These are phyloP conservation scores for Anguilla obscura DNA, from an alignment of 2,797 vertebrate genomes.

Conservation along the genomic window DNA sequence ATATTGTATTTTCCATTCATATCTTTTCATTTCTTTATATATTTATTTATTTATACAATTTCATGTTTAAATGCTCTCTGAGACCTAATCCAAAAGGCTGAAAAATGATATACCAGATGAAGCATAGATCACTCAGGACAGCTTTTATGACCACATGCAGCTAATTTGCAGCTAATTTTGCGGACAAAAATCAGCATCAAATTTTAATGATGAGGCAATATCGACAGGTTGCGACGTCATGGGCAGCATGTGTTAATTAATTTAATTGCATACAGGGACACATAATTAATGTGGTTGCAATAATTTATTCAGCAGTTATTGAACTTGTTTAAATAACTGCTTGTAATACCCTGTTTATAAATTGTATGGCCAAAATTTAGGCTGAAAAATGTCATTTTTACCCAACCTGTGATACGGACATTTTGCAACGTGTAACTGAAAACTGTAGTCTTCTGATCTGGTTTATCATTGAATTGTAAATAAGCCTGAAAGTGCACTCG, in stretches of 20 bases:
- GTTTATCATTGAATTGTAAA: constrained; percentile 54
- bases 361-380: neutral
- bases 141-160: neutral
- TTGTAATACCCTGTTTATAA: neutral
- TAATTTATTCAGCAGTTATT: neutral
- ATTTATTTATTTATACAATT: constrained; percentile 45
- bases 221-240: neutral
- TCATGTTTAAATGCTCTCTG: constrained; percentile 40
- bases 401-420: constrained; percentile 13
- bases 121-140: constrained; percentile 40
- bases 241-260: neutral
- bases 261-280: neutral
- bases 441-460: constrained; percentile 51
- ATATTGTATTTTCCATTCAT: constrained; percentile 53
- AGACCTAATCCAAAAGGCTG: constrained; percentile 17
- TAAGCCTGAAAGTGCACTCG: constrained; percentile 63
- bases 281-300: neutral
- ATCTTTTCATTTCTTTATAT: constrained; percentile 6
- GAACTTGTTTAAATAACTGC: neutral
- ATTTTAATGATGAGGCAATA: neutral
- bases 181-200: neutral
- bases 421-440: constrained; percentile 25
- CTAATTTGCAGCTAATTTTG: neutral
- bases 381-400: neutral
- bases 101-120: constrained; percentile 48